Conservation (phyloP, 2,888 invertebrate species). For the Drosophila niveifrons region DNA sequence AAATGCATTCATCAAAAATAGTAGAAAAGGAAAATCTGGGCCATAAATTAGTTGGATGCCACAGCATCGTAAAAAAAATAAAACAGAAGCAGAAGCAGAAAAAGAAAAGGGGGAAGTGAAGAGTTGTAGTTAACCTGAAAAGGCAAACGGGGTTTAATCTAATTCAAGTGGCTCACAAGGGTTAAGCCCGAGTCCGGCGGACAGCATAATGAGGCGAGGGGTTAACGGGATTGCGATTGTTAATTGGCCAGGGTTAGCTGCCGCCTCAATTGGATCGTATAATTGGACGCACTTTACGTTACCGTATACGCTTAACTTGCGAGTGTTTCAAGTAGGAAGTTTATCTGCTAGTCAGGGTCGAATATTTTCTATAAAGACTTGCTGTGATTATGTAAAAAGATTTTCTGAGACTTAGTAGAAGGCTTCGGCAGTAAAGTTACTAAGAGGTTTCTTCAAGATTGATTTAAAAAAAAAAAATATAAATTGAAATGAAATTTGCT, state of each 20-base stretch:
- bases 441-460: too few relatives aligned
- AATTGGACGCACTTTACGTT: slow-evolving; percentile 38
- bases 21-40: slow-evolving; percentile 41
- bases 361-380: not conserved
- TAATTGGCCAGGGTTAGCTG: slow-evolving; percentile 44
- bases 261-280: slow-evolving; percentile 32
- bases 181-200: slow-evolving; percentile 37
- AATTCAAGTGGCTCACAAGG: slow-evolving; percentile 65
- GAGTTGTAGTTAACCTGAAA: slow-evolving; percentile 22
- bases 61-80: slow-evolving; percentile 45
- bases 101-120: not conserved
- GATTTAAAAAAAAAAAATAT: too few relatives aligned
- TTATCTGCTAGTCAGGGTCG: not conserved
- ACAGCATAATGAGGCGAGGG: slow-evolving; percentile 39
- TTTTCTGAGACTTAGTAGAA: too few relatives aligned
- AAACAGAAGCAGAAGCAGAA: not conserved
- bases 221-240: slow-evolving; percentile 30
- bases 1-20: slow-evolving; percentile 67
- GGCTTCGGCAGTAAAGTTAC: too few relatives aligned
- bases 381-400: not conserved
- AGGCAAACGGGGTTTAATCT: slow-evolving; percentile 66
- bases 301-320: not conserved
- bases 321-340: not conserved
- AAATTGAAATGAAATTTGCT: too few relatives aligned
- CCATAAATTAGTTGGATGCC: slow-evolving; percentile 67